phyloP scores from a whole-genome alignment of 1,140 invertebrate species.

The Hestina assimilis region DNA sequence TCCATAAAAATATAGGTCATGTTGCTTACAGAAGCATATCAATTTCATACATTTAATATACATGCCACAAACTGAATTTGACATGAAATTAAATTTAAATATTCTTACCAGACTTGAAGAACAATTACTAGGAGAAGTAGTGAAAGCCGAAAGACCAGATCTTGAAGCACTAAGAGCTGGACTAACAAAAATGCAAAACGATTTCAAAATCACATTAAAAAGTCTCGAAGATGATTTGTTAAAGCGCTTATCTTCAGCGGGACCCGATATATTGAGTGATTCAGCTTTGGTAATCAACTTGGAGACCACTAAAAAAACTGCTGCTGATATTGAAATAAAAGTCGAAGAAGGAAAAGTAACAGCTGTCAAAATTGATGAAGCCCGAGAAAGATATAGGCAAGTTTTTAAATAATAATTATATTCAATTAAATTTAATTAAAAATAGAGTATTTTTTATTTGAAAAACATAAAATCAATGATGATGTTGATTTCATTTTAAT shows the following conservation, averaged over 20 bases:
- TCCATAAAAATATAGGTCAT: too few species aligned
- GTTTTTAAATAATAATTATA: not conserved
- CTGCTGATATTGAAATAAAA: conserved; percentile 93
- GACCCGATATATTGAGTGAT: conserved; percentile 94
- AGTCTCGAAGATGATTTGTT: conserved; percentile 93
- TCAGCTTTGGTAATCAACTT: conserved; percentile 94
- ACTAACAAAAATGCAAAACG: conserved; percentile 95
- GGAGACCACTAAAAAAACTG: conserved; percentile 95
- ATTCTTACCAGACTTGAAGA: conserved; percentile 85
- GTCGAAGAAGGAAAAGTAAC: conserved; percentile 91
- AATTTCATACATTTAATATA: too few species aligned
- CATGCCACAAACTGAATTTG: too few species aligned
- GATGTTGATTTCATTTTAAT: not conserved
- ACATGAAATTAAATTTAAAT: not conserved
- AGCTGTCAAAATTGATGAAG: conserved; percentile 92
- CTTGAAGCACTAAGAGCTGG: conserved; percentile 86
- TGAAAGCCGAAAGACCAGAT: conserved; percentile 95
- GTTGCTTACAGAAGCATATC: too few species aligned
- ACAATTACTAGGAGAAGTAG: conserved; percentile 95
- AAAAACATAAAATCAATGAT: not conserved
- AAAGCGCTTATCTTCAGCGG: conserved; percentile 90
- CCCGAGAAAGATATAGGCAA: conserved; percentile 89
- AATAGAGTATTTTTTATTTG: too few species aligned
- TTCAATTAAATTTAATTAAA: not conserved
- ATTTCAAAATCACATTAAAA: conserved; percentile 96